Conservation (phyloP, 2,113 vertebrate genomes). For the Nycticorax nycticorax region DNA sequence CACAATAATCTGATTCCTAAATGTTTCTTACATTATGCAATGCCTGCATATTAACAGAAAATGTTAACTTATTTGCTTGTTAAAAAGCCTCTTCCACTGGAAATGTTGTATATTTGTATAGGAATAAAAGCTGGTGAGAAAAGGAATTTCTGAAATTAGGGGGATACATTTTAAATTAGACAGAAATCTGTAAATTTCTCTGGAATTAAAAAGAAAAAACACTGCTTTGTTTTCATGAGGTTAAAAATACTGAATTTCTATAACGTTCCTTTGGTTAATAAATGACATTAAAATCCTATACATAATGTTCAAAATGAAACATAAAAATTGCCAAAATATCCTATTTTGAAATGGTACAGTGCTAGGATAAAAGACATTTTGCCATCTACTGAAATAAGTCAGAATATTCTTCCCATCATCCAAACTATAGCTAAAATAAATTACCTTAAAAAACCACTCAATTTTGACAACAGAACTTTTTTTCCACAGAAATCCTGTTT, state of each 20-base stretch:
- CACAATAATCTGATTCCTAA: not conserved
- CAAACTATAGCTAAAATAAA: not conserved
- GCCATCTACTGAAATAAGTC: not conserved
- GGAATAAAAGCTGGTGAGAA: not conserved
- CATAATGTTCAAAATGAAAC: not conserved
- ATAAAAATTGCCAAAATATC: not conserved
- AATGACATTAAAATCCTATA: not conserved
- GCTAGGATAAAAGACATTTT: not conserved
- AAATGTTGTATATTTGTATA: not conserved
- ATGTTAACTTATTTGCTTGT: not conserved
- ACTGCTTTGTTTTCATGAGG: not conserved
- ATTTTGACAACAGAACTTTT: not conserved
- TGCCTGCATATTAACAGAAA: not conserved
- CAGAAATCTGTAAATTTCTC: not conserved
- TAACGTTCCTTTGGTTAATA: not conserved
- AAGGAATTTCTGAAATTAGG: not conserved
- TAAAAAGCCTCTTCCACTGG: not conserved
- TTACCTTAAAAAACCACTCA: not conserved
- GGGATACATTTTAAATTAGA: not conserved
- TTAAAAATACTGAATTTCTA: not conserved
- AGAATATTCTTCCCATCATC: not conserved
- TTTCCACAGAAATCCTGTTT: not conserved
- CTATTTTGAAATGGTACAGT: not conserved
- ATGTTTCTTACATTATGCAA: not conserved
- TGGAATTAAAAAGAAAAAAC: not conserved